Conservation (phyloP, 2,797 vertebrate genomes). For the Adelosebastes latens region DNA sequence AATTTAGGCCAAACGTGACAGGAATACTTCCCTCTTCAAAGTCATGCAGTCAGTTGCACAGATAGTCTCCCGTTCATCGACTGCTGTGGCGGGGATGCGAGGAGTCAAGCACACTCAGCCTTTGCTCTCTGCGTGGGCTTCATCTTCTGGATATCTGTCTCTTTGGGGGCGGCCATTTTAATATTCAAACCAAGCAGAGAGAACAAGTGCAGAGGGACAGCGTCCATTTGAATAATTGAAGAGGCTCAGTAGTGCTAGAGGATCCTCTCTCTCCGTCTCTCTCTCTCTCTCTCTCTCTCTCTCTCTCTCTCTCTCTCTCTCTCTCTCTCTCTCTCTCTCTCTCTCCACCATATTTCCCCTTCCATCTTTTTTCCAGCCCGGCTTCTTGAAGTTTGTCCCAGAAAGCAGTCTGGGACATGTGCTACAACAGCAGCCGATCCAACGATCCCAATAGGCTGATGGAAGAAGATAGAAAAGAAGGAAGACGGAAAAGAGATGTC, state of each 20-base stretch:
- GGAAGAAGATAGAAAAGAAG: conserved; percentile 51
- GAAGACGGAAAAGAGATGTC: conserved; percentile 41
- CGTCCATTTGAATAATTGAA: conserved; percentile 84
- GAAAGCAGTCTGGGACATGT: conserved; percentile 76
- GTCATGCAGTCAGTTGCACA: conserved; percentile 48
- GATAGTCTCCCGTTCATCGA: conserved; percentile 52
- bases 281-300: conserved; percentile 37
- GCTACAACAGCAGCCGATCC: conserved; percentile 68
- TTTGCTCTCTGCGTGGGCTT: conserved; percentile 76
- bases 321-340: conserved; percentile 12
- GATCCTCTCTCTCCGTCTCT: conserved; percentile 61
- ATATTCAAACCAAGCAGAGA: conserved; percentile 81
- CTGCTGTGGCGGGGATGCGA: conserved; percentile 49
- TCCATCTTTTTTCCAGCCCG: conserved; percentile 38
- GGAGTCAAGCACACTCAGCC: conserved; percentile 67
- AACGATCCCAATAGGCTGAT: conserved; percentile 64
- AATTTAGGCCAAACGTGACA: conserved; percentile 78
- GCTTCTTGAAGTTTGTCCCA: conserved; percentile 80
- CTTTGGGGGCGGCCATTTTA: conserved; percentile 78
- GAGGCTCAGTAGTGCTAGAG: conserved; percentile 67
- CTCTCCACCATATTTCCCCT: conserved; percentile 52
- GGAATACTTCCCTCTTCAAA: conserved; percentile 66
- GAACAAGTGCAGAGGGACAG: conserved; percentile 83
- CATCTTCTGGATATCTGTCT: conserved; percentile 77
- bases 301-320: conserved; percentile 38